Evolutionary conservation across 2,797 vertebrate species (phyloP).

Genomic region (Euphonia xanthogaster): DNA sequence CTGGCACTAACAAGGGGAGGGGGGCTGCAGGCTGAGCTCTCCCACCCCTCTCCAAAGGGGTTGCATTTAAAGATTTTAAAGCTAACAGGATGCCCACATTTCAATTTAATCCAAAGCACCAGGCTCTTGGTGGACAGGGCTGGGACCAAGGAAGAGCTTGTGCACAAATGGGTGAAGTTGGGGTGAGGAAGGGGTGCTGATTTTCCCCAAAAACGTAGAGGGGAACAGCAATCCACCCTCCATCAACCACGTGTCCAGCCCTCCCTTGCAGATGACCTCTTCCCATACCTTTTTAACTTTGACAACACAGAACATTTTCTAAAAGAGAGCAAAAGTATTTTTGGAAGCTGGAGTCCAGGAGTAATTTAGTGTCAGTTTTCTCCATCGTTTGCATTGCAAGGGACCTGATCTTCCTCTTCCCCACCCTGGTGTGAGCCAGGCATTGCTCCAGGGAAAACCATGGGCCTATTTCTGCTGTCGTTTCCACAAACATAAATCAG

Average conservation of each 20-base stretch:
- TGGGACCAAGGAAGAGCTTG: neutral
- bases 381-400: neutral
- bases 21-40: neutral
- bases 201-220: rapidly evolving
- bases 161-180: rapidly evolving
- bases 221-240: neutral
- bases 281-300: neutral
- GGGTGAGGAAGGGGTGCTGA: neutral
- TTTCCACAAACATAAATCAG: conserved; percentile 35
- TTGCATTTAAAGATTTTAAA: neutral
- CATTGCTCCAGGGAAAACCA: neutral
- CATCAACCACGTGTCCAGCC: neutral
- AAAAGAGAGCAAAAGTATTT: neutral
- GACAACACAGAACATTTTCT: neutral
- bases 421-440: neutral
- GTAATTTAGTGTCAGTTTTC: neutral
- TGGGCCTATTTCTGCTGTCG: neutral
- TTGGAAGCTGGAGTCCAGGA: neutral
- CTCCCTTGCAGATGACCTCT: neutral
- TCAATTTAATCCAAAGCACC: neutral
- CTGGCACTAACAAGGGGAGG: rapidly evolving
- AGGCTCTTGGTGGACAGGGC: rapidly evolving
- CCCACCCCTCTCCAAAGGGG: neutral
- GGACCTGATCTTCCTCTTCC: neutral
- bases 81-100: neutral